Evolutionary conservation across 2,888 invertebrate species (phyloP), one percentile per base, ranked within the genome.

Genomic region (Lagria hirta): DNA sequence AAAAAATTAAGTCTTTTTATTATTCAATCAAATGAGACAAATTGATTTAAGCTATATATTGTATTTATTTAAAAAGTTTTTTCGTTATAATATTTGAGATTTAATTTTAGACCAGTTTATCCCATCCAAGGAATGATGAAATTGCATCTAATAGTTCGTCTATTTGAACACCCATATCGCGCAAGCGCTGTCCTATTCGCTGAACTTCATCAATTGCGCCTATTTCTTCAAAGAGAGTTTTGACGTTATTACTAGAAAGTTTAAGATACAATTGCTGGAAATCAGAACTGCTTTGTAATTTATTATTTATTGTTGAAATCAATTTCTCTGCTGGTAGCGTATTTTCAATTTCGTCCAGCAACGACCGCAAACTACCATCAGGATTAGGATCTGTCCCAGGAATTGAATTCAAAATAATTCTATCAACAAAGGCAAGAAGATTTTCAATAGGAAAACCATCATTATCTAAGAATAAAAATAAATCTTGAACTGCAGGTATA

Each of bases 291-390:
- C 51, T 51, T 22, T 36, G 36, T 16, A 57, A 20, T 26, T 56
- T 55, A 8, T 57, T 51, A 11, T 49, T 33, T 20, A 55, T 34
- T 3, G 51, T 16, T 1, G 21, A 41, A 3, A 55, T 17, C 6
- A 62, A 28, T 11, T 52, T 46, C 8, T 55, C 53, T 2, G 51
- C 3, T 3, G 57, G 56, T 8, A 63, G 26, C 11, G 51, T 42
- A 4, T 36, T 49, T 21, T 40, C 41, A 22, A 61, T 37, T 45
- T 63, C 59, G 21, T 60, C 51, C 56, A 26, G 28, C 55, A 54
- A 4, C 7, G 28, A 30, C 17, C 33, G 32, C 14, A 44, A 36
- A 20, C 26, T 26, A 17, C 35, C 35, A 17, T 35, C 11, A 26
- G 15, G 17, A 24, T 21, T 37, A n/a, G 43, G 32, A 6, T 22